Conservation (phyloP, 2,888 invertebrate genomes). For the Anagyrus pseudococci region DNA sequence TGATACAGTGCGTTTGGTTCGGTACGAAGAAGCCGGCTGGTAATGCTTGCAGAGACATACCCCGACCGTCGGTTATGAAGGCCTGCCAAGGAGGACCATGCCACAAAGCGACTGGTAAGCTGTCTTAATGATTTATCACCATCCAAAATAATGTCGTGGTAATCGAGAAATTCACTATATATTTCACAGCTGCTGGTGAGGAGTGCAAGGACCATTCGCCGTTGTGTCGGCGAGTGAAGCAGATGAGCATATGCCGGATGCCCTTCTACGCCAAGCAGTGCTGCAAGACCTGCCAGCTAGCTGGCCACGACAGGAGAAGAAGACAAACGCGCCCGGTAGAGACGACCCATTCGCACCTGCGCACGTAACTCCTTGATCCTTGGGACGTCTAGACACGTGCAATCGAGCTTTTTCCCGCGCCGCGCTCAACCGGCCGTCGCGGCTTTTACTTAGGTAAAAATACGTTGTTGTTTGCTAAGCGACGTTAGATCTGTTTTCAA, state of each 20-base stretch:
- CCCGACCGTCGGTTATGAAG: conserved; percentile 79
- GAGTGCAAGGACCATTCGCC: conserved; percentile 83
- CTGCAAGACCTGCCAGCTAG: conserved; percentile 77
- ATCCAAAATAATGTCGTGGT: no score
- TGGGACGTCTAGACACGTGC: background rate
- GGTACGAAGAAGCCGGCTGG: conserved; percentile 84
- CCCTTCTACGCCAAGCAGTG: conserved; percentile 85
- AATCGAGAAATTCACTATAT: background rate
- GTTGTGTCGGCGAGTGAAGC: conserved; percentile 85
- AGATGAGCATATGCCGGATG: conserved; percentile 87
- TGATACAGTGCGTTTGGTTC: conserved; percentile 92
- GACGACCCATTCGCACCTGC: background rate
- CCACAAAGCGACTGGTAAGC: conserved; percentile 58
- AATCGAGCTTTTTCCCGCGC: no score
- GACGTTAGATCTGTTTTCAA: no score
- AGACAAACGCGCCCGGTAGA: background rate
- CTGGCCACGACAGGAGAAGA: background rate
- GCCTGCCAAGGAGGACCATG: conserved; percentile 78
- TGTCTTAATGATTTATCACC: background rate
- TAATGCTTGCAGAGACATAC: conserved; percentile 80
- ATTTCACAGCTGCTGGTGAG: conserved; percentile 52
- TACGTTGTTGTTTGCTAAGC: no score
- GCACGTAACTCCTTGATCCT: background rate
- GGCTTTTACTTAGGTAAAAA: no score
- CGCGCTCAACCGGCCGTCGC: no score